A percentile compares a stretch with the other conserved stretches of the same genome.
Evolutionary conservation across 1,140 invertebrate genomes (phyloP).

Genomic region (Laodelphax striatellus): DNA sequence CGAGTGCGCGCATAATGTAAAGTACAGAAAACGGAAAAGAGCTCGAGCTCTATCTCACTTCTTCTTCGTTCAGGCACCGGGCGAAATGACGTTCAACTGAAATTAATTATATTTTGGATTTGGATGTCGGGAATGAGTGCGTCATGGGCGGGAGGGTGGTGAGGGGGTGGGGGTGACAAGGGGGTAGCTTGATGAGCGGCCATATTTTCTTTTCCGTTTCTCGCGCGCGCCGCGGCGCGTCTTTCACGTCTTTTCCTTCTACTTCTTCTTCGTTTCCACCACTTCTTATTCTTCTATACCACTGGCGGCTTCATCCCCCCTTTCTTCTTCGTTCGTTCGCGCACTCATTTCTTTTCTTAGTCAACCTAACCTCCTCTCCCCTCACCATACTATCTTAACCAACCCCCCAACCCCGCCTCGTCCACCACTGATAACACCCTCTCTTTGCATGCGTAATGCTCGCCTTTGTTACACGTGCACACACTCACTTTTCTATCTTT

Average conservation of each 20-base stretch:
- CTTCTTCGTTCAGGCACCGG: not conserved
- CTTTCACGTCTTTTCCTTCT: not conserved
- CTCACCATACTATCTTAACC: too few relatives aligned
- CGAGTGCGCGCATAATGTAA: too few relatives aligned
- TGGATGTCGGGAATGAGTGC: conserved; percentile 5
- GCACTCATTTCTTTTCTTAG: conserved; percentile 12
- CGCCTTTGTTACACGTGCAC: conserved; percentile 8
- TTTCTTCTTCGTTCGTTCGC: not conserved
- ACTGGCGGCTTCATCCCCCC: not conserved
- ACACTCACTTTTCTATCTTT: too few relatives aligned
- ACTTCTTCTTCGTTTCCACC: conserved; percentile 1
- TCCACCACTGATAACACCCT: not conserved
- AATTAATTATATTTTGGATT: conserved; percentile 14
- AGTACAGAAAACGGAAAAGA: too few relatives aligned
- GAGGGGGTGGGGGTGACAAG: not conserved
- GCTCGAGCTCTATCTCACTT: too few relatives aligned
- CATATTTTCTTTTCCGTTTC: conserved; percentile 15
- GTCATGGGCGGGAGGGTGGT: conserved; percentile 5
- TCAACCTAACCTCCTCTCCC: not conserved
- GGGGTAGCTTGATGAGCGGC: conserved; percentile 11
- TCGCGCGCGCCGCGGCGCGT: not conserved
- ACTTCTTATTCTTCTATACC: too few relatives aligned
- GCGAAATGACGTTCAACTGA: conserved; percentile 5
- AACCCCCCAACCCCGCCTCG: not conserved
- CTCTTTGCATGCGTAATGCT: conserved; percentile 9